Conservation (phyloP, 1,140 invertebrate species). For the Drosophila rufa region DNA sequence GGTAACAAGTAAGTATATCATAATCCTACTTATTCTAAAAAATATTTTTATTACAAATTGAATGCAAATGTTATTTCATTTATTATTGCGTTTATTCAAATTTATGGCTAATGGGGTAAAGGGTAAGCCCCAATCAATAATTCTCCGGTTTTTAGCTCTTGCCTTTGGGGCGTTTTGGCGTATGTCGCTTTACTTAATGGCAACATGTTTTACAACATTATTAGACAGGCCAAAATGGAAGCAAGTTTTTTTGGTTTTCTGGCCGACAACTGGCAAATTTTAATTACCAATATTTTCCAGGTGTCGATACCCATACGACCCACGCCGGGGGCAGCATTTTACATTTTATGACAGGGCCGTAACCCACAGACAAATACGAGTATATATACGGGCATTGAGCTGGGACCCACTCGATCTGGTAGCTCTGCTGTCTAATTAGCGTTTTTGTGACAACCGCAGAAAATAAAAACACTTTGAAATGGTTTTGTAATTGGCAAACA, state of each 20-base stretch:
- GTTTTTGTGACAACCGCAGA: slow-evolving; percentile 59
- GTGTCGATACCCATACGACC: slow-evolving; percentile 69
- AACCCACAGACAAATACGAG: slow-evolving; percentile 41
- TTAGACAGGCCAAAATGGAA: slow-evolving; percentile 62
- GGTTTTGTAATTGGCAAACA: slow-evolving; percentile 73
- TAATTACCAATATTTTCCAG: slow-evolving; percentile 80
- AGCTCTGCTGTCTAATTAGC: slow-evolving; percentile 71
- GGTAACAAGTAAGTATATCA: too few relatives aligned
- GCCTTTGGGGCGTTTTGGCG: slow-evolving; percentile 61
- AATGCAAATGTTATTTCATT: background rate
- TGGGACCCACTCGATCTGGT: slow-evolving; percentile 44
- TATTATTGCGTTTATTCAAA: background rate
- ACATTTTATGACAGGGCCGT: slow-evolving; percentile 68
- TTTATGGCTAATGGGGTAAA: slow-evolving; percentile 24
- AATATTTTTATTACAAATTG: background rate
- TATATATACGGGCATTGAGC: slow-evolving; percentile 7
- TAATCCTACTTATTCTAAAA: too few relatives aligned
- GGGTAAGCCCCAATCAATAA: slow-evolving; percentile 30
- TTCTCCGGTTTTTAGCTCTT: slow-evolving; percentile 14
- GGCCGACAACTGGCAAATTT: slow-evolving; percentile 66
- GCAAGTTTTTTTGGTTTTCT: slow-evolving; percentile 25
- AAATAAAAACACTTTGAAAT: slow-evolving; percentile 64
- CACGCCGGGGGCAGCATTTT: slow-evolving; percentile 64
- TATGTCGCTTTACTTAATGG: slow-evolving; percentile 71
- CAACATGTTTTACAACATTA: slow-evolving; percentile 82